phyloP scores from a whole-genome alignment of 1,140 invertebrate species.

The Tetramorium alpestre region DNA sequence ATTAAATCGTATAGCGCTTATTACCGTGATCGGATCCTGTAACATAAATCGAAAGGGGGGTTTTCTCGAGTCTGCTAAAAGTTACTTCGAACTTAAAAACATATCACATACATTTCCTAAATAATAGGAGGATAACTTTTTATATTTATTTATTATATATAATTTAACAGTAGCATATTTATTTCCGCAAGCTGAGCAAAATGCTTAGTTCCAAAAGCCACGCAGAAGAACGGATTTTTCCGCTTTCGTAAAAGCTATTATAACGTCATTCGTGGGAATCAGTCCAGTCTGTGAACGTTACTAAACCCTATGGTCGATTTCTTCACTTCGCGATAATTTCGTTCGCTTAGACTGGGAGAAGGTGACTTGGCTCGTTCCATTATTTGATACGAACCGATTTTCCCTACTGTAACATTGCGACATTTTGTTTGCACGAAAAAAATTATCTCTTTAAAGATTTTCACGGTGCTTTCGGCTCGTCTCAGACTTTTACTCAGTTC shows the following conservation, averaged over 20 bases:
- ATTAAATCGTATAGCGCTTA: constrained; percentile 4
- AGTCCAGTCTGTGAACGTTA: constrained; percentile 49
- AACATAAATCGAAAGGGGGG: background rate
- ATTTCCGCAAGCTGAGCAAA: background rate
- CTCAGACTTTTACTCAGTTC: background rate
- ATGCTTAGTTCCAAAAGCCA: background rate
- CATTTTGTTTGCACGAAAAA: background rate
- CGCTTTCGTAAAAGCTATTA: constrained; percentile 61
- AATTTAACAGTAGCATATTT: background rate
- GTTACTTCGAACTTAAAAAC: background rate
- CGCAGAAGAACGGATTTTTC: constrained; percentile 37
- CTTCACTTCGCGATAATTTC: constrained; percentile 63
- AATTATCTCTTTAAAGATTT: background rate
- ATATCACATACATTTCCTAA: constrained; percentile 1
- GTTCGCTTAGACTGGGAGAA: constrained; percentile 45
- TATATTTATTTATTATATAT: background rate
- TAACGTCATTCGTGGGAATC: constrained; percentile 66
- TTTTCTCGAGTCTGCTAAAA: background rate
- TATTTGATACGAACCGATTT: constrained; percentile 19
- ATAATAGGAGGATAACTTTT: background rate
- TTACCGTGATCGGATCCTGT: background rate
- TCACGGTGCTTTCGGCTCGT: background rate
- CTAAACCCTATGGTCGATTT: constrained; percentile 56
- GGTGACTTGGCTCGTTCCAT: constrained; percentile 23
- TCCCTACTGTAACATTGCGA: background rate